Base-by-base conservation (phyloP, 2,113 vertebrate genomes). In the Rousettus leschenaultii region DNA sequence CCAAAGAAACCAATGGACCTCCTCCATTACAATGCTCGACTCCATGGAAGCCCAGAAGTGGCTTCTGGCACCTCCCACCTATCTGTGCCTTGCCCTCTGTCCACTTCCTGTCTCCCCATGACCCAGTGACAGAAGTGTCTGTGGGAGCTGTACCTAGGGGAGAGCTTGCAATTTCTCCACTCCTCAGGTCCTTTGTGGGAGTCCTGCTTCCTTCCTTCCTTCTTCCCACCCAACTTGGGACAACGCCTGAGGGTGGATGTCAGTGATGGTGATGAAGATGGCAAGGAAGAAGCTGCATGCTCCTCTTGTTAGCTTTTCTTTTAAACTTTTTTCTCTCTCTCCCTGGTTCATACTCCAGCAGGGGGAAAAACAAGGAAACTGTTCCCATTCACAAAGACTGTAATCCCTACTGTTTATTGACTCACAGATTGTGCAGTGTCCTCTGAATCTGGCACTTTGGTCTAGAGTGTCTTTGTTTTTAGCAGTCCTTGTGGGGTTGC, bases 51-150 rank as follows among this genome's bases (percentile, higher is more conserved):
- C 33, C 24, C 0, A 1, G 21, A 93, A 24, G 51, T 38, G 35
- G 74, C 79, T 57, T 61, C 77, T 4, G 26, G 55, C 3, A 63
- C 28, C 38, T 59, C 75, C 21, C 38, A 10, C 33, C 21, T n/a
- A 30, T 28, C 28, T 6, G 4, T 0, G 5, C 26, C 45, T 43
- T 5, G 18, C 8, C 22, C 4, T 6, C 45, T 38, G 26, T 3
- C 14, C 7, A 16, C 45, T 40, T 78, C 28, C 73, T 68, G 12
- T 82, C 45, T 75, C 68, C 53, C 19, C 6, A 0, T 1, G 19
- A 43, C 26, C 10, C 45, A 21, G 45, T 0, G 40, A 51, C 12
- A 78, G 91, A 33, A 0, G 4, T 7, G 6, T 55, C 38, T 33
- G 11, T n/a, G 13, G 38, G 33, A 33, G 57, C 48, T 85, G n/a